These are phyloP conservation scores for Ceyx cyanopectus DNA, from an alignment of 2,113 vertebrate species.

Conservation along the genomic window DNA sequence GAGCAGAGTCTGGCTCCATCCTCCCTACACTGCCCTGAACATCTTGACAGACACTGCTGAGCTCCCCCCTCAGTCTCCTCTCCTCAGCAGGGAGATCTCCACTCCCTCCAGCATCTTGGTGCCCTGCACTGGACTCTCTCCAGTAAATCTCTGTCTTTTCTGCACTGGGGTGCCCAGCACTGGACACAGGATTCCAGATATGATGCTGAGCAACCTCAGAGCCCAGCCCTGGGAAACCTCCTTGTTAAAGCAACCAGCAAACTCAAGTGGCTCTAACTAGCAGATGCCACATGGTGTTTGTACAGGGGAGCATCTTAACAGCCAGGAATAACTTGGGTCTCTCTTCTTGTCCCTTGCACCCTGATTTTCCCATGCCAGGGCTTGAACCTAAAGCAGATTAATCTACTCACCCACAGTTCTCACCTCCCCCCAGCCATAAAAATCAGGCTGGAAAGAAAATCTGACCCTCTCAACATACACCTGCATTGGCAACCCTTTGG, in stretches of 20 bases:
- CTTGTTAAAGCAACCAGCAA: not conserved
- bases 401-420: no score
- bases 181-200: no score
- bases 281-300: fast-evolving
- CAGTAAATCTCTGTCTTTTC: no score
- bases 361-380: not conserved
- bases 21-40: no score
- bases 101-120: no score
- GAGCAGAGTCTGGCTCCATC: no score
- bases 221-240: not conserved
- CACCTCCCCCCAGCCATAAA: not conserved
- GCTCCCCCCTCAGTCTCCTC: no score
- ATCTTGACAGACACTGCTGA: no score
- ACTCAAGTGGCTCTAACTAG: not conserved
- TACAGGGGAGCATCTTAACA: not conserved
- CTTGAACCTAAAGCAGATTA: not conserved
- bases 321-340: not conserved
- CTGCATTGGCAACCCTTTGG: not conserved
- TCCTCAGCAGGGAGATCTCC: no score
- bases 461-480: not conserved
- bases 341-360: fast-evolving
- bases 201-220: not conserved
- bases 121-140: no score
- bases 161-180: no score
- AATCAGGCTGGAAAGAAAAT: not conserved